Evolutionary conservation across 2,888 invertebrate genomes (phyloP), one percentile per base, ranked within the genome.

Genomic region (Drosophila nr. perissopoda): DNA sequence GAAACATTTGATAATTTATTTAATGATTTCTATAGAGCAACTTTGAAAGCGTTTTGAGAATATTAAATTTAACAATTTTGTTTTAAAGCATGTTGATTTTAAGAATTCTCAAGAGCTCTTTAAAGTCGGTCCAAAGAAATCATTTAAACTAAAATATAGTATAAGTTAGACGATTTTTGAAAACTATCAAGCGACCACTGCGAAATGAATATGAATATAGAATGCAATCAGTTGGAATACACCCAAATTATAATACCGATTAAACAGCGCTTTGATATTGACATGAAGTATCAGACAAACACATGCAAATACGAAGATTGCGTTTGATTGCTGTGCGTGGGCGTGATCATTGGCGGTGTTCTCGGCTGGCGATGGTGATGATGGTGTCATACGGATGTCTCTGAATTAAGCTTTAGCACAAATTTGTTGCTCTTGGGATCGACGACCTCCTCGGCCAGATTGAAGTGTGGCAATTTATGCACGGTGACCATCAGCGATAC

Each of bases 341-440:
- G 91, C 61, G 91, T 91, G 40, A 88, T 68, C 58, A 83, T 80
- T 53, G 87, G 81, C 59, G 85, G 84, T 16, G 83, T 81, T 48
- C 80, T 68, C 27, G 53, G 70, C 13, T 71, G 76, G 18, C 66
- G 78, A 66, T 38, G 74, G 34, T 80, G 81, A 51, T 69, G 80
- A 64, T 91, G 90, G 79, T 92, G 95, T 97, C 96, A 99, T 93
- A 99, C 99, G 2, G 98, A 98, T 53, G 99, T 99, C 93, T 99
- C 99, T 0, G 99, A 99, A 92, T 98, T 99, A 53, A 99, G 94
- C 91, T 98, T 95, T 78, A 99, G 94, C 60, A 99, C 96, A 95
- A 99, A 99, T 92, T 98, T 97, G 93, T 99, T 98, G 89, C 97
- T 97, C 93, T 98, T 98, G 0, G 98, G 98, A 94, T 99, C 98